Conservation (phyloP, 2,888 invertebrate genomes). For the Coelopa pilipes region DNA sequence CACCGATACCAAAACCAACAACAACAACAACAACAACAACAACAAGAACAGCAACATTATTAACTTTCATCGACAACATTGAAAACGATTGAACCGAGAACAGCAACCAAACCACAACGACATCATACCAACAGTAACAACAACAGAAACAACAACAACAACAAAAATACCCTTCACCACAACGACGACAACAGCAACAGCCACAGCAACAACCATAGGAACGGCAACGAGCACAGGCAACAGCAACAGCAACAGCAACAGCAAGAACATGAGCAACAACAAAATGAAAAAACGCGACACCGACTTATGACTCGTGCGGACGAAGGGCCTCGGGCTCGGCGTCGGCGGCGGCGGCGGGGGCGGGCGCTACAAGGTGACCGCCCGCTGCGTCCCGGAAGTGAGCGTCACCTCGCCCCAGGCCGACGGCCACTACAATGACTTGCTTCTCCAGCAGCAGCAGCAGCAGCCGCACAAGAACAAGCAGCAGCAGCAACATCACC, state of each 20-base stretch:
- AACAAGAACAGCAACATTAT: too few relatives aligned
- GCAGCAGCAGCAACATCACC: slow-evolving; percentile 49
- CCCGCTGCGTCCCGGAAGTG: slow-evolving; percentile 66
- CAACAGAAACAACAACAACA: slow-evolving; percentile 35
- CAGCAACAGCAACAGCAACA: slow-evolving; percentile 48
- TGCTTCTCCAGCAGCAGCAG: slow-evolving; percentile 43
- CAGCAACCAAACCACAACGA: not conserved
- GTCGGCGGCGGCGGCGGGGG: slow-evolving; percentile 53
- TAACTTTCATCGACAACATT: too few relatives aligned
- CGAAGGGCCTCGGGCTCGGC: slow-evolving; percentile 51
- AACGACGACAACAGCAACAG: slow-evolving; percentile 31
- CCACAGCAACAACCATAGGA: slow-evolving; percentile 41
- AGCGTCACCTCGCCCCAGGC: slow-evolving; percentile 64
- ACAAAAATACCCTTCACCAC: slow-evolving; percentile 47
- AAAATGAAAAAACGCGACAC: slow-evolving; percentile 67
- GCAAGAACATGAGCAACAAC: slow-evolving; percentile 57
- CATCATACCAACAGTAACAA: not conserved
- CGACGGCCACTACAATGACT: slow-evolving; percentile 46
- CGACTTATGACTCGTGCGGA: slow-evolving; percentile 67
- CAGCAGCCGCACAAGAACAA: slow-evolving; percentile 50
- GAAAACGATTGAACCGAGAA: not conserved
- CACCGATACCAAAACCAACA: too few relatives aligned
- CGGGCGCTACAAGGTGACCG: slow-evolving; percentile 63
- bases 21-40: too few relatives aligned
- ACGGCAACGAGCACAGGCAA: slow-evolving; percentile 36